Percentiles rank a stretch among this genome's conserved stretches.
These are phyloP conservation scores for Valencia hispanica DNA, from an alignment of 2,797 vertebrate species.

Conservation along the genomic window DNA sequence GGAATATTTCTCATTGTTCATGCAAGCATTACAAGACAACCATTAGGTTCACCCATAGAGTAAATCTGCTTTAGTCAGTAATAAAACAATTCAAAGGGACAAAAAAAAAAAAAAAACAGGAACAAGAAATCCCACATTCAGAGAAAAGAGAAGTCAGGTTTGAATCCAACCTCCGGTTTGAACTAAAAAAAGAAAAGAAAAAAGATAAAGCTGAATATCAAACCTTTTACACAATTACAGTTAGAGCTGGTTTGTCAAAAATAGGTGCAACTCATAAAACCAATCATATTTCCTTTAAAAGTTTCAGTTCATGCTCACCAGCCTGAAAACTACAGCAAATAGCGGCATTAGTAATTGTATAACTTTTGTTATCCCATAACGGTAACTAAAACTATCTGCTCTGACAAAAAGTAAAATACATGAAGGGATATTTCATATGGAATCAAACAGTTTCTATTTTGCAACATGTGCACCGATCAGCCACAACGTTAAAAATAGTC, in stretches of 20 bases:
- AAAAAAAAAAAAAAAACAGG: constrained; percentile 4
- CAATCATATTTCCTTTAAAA: background rate
- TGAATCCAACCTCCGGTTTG: background rate
- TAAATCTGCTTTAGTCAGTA: background rate
- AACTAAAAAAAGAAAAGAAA: background rate
- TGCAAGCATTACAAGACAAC: background rate
- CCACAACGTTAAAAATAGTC: background rate
- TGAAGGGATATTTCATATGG: background rate
- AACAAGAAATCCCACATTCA: background rate
- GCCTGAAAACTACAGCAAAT: background rate
- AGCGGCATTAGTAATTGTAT: background rate
- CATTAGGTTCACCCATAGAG: constrained; percentile 16
- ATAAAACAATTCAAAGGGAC: background rate
- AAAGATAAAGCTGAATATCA: background rate
- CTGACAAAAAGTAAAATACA: background rate
- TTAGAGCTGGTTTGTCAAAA: constrained; percentile 12
- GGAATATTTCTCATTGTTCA: background rate
- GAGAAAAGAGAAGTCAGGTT: background rate
- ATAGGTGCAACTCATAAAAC: background rate
- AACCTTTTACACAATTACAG: constrained; percentile 3
- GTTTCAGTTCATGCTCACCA: background rate
- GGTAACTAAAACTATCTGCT: constrained; percentile 11
- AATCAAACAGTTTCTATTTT: background rate
- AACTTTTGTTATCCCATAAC: background rate
- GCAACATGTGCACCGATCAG: background rate